Evolutionary conservation across 2,888 invertebrate genomes (phyloP).

Genomic region (Horisme vitalbata): DNA sequence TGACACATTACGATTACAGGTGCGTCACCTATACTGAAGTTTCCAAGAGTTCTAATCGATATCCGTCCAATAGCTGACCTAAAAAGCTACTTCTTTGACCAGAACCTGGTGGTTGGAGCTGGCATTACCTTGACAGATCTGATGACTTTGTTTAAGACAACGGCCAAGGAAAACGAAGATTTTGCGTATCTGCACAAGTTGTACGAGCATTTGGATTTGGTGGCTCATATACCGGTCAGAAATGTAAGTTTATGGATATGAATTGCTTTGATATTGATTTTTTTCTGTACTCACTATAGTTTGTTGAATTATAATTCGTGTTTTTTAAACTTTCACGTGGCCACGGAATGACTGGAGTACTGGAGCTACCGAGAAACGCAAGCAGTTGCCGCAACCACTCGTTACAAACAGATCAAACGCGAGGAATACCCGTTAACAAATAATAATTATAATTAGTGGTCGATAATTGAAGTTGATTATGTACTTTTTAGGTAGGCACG

Average conservation of each 20-base stretch:
- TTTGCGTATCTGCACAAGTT: slow-evolving; percentile 84
- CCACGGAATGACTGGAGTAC: no score
- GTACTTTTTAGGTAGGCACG: slow-evolving; percentile 76
- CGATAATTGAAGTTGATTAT: background rate
- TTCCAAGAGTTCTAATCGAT: slow-evolving; percentile 84
- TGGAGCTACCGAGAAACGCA: no score
- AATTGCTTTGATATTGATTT: no score
- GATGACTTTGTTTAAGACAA: slow-evolving; percentile 71
- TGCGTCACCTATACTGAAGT: slow-evolving; percentile 63
- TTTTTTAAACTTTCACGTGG: no score
- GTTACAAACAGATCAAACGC: no score
- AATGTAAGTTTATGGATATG: slow-evolving; percentile 88
- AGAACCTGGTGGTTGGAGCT: slow-evolving; percentile 82
- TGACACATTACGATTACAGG: slow-evolving; percentile 50
- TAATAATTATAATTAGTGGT: no score
- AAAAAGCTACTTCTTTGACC: slow-evolving; percentile 61
- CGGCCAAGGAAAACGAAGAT: slow-evolving; percentile 53
- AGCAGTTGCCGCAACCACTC: no score
- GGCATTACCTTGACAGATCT: slow-evolving; percentile 81
- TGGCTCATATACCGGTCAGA: slow-evolving; percentile 89
- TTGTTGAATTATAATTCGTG: no score
- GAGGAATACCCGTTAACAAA: no score
- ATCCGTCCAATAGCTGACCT: slow-evolving; percentile 83
- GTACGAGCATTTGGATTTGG: slow-evolving; percentile 85
- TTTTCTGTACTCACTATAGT: no score